Percentiles rank a stretch among this genome's conserved stretches.
Conservation (phyloP, 1,140 invertebrate genomes). For the Eriosoma lanigerum region DNA sequence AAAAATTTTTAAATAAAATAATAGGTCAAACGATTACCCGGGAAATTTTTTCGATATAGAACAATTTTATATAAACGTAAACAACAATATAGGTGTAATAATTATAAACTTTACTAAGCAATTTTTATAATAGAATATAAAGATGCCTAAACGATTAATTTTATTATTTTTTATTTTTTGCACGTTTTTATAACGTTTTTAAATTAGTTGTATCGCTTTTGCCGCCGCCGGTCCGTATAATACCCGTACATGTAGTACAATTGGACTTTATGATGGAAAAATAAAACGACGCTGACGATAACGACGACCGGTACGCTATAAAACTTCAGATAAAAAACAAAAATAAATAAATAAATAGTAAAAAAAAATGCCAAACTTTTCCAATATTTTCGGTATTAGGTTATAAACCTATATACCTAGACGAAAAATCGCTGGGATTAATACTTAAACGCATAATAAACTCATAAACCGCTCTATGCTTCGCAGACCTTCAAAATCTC, state of each 20-base stretch:
- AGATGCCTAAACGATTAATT: constrained; percentile 24
- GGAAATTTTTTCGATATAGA: too few relatives aligned
- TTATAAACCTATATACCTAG: background rate
- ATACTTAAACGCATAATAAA: constrained; percentile 43
- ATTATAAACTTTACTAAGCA: background rate
- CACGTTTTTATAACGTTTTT: constrained; percentile 7
- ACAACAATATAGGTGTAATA: background rate
- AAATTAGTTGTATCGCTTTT: background rate
- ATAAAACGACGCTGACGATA: background rate
- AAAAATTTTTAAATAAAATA: too few relatives aligned
- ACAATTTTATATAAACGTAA: too few relatives aligned
- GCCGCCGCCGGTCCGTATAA: background rate
- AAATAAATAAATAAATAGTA: constrained; percentile 1
- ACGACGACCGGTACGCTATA: constrained; percentile 1
- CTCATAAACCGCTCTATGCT: constrained; percentile 39
- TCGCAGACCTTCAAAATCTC: constrained; percentile 33
- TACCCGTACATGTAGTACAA: background rate
- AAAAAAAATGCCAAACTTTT: constrained; percentile 21
- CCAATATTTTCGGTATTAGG: constrained; percentile 45
- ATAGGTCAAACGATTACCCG: too few relatives aligned
- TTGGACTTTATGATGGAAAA: background rate
- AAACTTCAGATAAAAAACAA: background rate
- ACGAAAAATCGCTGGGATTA: background rate
- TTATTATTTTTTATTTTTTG: background rate
- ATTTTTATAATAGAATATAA: constrained; percentile 15